Conservation (phyloP, 2,888 invertebrate genomes). For the Anarsia innoxiella region DNA sequence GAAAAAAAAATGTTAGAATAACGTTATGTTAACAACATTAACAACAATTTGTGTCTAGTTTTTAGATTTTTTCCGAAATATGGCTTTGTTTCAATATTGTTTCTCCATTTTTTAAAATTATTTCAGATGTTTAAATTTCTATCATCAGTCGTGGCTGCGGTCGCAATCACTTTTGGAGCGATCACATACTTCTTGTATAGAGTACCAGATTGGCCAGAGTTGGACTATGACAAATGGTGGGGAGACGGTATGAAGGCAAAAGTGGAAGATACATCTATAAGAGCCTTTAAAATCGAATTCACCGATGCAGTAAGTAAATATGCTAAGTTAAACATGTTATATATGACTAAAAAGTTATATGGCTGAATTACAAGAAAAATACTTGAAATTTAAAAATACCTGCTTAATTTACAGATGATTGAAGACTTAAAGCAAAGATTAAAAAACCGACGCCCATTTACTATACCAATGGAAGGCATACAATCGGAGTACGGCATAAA, state of each 20-base stretch:
- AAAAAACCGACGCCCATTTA: conserved; percentile 58
- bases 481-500: conserved; percentile 91
- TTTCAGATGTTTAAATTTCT: conserved; percentile 49
- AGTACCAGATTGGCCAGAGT: conserved; percentile 37
- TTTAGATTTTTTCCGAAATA: too few species aligned
- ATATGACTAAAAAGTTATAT: too few species aligned
- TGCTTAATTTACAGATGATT: conserved; percentile 64
- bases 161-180: conserved; percentile 33
- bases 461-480: conserved; percentile 78
- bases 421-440: conserved; percentile 77
- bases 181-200: conserved; percentile 27
- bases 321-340: too few species aligned
- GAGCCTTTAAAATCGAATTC: conserved; percentile 53
- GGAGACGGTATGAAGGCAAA: conserved; percentile 34
- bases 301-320: conserved; percentile 53
- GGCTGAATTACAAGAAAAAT: too few species aligned
- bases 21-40: too few species aligned
- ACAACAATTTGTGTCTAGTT: too few species aligned
- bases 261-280: conserved; percentile 43
- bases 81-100: too few species aligned
- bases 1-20: too few species aligned
- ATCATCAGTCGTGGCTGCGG: conserved; percentile 27
- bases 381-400: too few species aligned
- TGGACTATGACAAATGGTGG: conserved; percentile 60
- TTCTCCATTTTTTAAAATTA: too few species aligned